phyloP scores from a whole-genome alignment of 2,888 invertebrate species.

The Seira ritae region DNA sequence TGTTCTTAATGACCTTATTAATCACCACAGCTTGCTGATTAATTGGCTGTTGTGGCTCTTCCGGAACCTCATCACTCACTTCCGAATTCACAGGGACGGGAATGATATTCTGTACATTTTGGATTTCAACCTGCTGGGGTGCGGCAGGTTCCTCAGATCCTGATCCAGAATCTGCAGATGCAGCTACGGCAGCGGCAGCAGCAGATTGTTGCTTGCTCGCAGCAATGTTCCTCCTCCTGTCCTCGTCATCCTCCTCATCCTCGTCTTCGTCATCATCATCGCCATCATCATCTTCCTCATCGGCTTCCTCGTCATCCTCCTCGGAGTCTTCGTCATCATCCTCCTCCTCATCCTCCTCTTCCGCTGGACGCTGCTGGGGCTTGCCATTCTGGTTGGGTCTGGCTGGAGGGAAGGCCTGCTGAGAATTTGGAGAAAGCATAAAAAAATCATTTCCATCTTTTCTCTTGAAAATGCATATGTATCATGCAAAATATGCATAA shows the following conservation, averaged over 20 bases:
- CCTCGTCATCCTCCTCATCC: slow-evolving; percentile 63
- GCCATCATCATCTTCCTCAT: slow-evolving; percentile 46
- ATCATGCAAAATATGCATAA: no score
- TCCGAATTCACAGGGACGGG: not conserved
- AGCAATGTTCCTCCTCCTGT: slow-evolving; percentile 57
- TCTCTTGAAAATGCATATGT: not conserved
- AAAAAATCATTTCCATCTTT: slow-evolving; percentile 18
- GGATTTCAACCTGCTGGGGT: slow-evolving; percentile 12
- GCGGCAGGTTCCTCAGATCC: slow-evolving; percentile 26
- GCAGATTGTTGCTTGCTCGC: slow-evolving; percentile 32
- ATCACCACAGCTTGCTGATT: slow-evolving; percentile 43
- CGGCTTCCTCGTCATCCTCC: slow-evolving; percentile 45
- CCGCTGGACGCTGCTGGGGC: slow-evolving; percentile 27
- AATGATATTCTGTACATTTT: no score
- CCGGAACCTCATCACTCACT: not conserved
- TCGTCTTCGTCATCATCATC: slow-evolving; percentile 66
- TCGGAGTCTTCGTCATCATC: slow-evolving; percentile 51
- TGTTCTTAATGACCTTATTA: slow-evolving; percentile 50
- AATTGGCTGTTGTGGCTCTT: not conserved
- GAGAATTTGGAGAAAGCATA: not conserved
- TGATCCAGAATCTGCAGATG: no score
- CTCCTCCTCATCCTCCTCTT: slow-evolving; percentile 57
- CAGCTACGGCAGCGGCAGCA: slow-evolving; percentile 39
- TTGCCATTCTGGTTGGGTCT: slow-evolving; percentile 28
- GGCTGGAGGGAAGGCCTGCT: slow-evolving; percentile 66